These are phyloP conservation scores for Coracias cyanogaster DNA, from an alignment of 2,797 vertebrate species.

Conservation along the genomic window DNA sequence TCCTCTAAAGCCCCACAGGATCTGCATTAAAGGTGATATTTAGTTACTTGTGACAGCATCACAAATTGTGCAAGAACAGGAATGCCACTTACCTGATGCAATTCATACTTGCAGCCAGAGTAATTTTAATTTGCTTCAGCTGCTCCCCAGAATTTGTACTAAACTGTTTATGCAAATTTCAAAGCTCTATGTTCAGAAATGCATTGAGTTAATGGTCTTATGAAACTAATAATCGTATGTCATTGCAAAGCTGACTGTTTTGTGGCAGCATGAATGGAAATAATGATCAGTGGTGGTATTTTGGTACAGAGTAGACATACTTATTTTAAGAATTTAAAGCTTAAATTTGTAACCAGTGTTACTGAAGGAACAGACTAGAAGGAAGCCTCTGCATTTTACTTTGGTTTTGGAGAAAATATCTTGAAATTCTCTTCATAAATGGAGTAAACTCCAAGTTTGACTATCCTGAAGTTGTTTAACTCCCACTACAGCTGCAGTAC, in stretches of 20 bases:
- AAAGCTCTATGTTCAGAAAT: neutral
- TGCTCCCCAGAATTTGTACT: neutral
- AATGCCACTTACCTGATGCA: neutral
- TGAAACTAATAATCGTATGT: neutral
- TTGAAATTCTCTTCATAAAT: neutral
- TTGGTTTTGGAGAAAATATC: neutral
- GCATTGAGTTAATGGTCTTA: neutral
- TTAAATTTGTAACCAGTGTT: neutral
- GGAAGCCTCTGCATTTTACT: neutral
- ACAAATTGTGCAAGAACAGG: neutral
- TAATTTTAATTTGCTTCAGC: neutral
- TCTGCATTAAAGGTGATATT: neutral
- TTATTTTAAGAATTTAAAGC: neutral
- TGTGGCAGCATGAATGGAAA: neutral
- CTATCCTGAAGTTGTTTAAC: neutral
- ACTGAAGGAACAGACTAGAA: neutral
- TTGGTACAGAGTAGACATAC: neutral
- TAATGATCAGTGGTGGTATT: neutral
- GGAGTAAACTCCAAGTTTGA: neutral
- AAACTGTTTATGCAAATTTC: neutral
- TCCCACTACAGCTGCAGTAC: neutral
- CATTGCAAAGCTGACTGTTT: neutral
- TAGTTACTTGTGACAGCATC: neutral
- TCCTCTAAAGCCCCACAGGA: neutral
- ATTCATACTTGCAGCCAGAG: neutral